Percentiles rank a stretch among this genome's conserved stretches.
phyloP scores from a whole-genome alignment of 2,797 vertebrate genomes.

The Brachyrhaphis roseni region DNA sequence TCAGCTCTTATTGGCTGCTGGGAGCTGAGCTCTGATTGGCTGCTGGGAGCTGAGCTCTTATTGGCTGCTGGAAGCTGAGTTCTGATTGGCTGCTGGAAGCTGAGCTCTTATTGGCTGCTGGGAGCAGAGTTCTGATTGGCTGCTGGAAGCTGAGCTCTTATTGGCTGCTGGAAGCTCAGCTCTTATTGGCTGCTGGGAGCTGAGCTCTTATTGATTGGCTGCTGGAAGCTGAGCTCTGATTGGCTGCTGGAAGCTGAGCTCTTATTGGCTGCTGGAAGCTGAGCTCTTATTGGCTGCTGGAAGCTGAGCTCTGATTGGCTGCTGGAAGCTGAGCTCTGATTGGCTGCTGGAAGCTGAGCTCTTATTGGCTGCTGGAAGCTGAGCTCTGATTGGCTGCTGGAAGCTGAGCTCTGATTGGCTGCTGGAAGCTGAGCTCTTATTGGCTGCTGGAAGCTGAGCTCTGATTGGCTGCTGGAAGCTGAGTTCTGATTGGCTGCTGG shows the following conservation, averaged over 20 bases:
- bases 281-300: constrained; percentile 1
- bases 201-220: no score
- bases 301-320: no score
- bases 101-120: background rate
- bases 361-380: background rate
- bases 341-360: background rate
- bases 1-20: constrained; percentile 6
- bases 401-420: no score
- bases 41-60: background rate
- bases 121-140: background rate
- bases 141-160: background rate
- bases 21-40: background rate
- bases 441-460: background rate
- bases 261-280: background rate
- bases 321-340: background rate
- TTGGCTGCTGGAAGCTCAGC: background rate
- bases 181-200: background rate
- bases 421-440: background rate
- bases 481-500: constrained; percentile 1
- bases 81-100: background rate
- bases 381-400: constrained; percentile 1
- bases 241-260: background rate
- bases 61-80: background rate
- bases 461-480: background rate
- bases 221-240: background rate